phyloP scores from a whole-genome alignment of 2,888 invertebrate species.

The Aricia artaxerxes region DNA sequence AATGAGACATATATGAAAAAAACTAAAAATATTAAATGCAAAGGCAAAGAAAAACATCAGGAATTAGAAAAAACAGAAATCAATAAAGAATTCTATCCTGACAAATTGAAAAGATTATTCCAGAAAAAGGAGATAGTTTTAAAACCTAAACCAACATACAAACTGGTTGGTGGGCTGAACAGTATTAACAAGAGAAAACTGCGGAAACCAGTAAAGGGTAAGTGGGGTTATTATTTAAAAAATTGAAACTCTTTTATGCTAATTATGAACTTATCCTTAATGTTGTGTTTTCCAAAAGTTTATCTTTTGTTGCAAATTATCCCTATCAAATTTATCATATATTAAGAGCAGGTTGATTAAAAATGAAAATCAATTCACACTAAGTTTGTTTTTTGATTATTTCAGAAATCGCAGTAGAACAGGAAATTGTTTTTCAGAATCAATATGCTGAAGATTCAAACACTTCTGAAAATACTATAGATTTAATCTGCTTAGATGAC shows the following conservation, averaged over 20 bases:
- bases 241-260: too few relatives aligned
- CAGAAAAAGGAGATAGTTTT: slow-evolving; percentile 51
- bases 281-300: too few relatives aligned
- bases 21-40: slow-evolving; percentile 26
- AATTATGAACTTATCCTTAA: too few relatives aligned
- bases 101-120: slow-evolving; percentile 51
- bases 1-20: slow-evolving; percentile 37
- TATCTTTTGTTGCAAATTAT: too few relatives aligned
- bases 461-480: slow-evolving; percentile 48
- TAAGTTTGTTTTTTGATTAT: not conserved
- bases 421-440: slow-evolving; percentile 34
- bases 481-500: slow-evolving; percentile 56
- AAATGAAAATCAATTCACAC: not conserved
- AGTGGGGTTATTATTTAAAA: not conserved
- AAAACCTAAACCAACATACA: slow-evolving; percentile 53
- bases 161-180: slow-evolving; percentile 49
- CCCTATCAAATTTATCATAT: too few relatives aligned
- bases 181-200: slow-evolving; percentile 58
- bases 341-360: not conserved
- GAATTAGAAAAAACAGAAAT: slow-evolving; percentile 20
- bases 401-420: not conserved
- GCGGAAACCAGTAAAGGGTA: slow-evolving; percentile 54
- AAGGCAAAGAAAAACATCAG: slow-evolving; percentile 33
- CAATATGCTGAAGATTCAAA: slow-evolving; percentile 1
- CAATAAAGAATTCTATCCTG: slow-evolving; percentile 54